Base-by-base conservation (phyloP, 2,888 invertebrate species). In the Plusia festucae region DNA sequence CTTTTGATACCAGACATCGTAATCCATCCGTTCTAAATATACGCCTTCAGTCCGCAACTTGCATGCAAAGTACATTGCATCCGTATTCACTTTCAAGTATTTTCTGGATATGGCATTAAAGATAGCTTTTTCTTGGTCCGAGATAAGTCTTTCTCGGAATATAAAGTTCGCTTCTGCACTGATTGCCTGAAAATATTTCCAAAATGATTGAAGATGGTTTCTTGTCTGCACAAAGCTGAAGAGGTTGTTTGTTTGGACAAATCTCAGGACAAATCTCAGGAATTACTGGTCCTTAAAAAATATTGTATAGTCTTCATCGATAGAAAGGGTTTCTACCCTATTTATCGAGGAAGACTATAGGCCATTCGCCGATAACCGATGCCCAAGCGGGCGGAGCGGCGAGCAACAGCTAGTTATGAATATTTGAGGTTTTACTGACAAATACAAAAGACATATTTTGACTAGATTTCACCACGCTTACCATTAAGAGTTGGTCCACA, bases 131-230 rank as follows among this genome's bases (percentile, higher is more conserved):
- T 98, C 97, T 24, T 97, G 96, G 6, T 95, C 93, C 20, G 95
- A 96, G 1, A 96, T 96, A 22, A 99, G 91, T 77, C 97, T 96
- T 85, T 98, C 97, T 75, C 96, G 95, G 89, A 99, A 98, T 84
- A 97, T 95, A 68, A 97, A 94, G 65, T 96, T 92, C 1, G 97
- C 97, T 95, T 99, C 98, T 78, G 98, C 96, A 32, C 96, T 92
- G 78, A 98, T 94, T 3, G 97, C 96, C 97, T 98, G 88, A 34
- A 70, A 85, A 40, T 4, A n/a, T 8, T 40, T 5, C 40, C n/a
- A n/a, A 40, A 40, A 40, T 34, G 65, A 44, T 11, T 11, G 20
- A 46, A 7, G 30, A 30, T 30, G 1, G 3, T 5, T 16, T 44
- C 16, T 46, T 2, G 4, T 66, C n/a, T n/a, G n/a, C n/a, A n/a